phyloP scores from a whole-genome alignment of 2,888 invertebrate genomes.

The Eueremaeus valkanovi region DNA sequence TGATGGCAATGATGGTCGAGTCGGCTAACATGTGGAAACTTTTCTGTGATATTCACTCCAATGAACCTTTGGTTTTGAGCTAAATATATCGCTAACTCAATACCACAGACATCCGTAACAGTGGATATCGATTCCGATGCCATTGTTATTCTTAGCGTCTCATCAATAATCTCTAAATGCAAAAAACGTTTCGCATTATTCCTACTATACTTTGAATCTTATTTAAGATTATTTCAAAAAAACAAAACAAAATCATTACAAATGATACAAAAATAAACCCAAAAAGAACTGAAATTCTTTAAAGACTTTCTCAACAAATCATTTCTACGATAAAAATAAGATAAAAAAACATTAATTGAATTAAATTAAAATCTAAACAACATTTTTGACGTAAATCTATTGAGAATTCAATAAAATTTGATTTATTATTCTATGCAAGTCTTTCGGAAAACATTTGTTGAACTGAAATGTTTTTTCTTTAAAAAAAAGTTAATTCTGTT shows the following conservation, averaged over 20 bases:
- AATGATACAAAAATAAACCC: too few relatives aligned
- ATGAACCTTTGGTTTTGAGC: constrained; percentile 36
- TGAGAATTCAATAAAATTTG: not conserved
- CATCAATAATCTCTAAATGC: constrained; percentile 31
- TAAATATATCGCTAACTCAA: constrained; percentile 27
- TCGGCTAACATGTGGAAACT: constrained; percentile 33
- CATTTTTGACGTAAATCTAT: not conserved
- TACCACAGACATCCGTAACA: constrained; percentile 34
- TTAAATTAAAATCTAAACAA: constrained; percentile 3
- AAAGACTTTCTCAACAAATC: not conserved
- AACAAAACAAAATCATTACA: not conserved
- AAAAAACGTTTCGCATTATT: constrained; percentile 23
- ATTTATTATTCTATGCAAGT: not conserved
- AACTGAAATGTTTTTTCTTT: too few relatives aligned
- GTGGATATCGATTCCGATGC: not conserved
- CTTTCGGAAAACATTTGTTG: too few relatives aligned
- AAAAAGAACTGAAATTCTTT: too few relatives aligned
- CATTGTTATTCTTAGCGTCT: constrained; percentile 6
- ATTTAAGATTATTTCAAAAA: not conserved
- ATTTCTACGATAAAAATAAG: too few relatives aligned
- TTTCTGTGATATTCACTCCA: constrained; percentile 20
- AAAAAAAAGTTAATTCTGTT: too few relatives aligned
- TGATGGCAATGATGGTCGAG: not conserved
- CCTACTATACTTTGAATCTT: constrained; percentile 16
- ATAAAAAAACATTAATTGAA: too few relatives aligned